Evolutionary conservation across 1,140 invertebrate genomes (phyloP).

Genomic region (Coelopa frigida): DNA sequence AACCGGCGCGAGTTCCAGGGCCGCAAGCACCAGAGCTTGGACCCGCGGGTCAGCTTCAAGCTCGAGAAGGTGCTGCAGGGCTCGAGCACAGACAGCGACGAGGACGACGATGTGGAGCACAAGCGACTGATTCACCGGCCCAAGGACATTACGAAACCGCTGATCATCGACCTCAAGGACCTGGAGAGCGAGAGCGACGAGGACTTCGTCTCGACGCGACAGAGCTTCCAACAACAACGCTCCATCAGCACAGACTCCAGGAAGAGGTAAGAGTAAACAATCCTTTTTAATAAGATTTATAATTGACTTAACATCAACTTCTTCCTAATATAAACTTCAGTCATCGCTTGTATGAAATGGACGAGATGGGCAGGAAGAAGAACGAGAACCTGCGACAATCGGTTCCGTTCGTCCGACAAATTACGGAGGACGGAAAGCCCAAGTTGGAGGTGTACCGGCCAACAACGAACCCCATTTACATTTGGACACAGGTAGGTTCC

Average conservation of each 20-base stretch:
- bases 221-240: slow-evolving; percentile 39
- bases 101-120: slow-evolving; percentile 40
- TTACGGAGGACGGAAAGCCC: slow-evolving; percentile 45
- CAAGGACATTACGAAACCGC: slow-evolving; percentile 43
- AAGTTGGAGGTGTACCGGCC: slow-evolving; percentile 45
- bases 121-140: slow-evolving; percentile 37
- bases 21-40: slow-evolving; percentile 43
- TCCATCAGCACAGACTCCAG: slow-evolving; percentile 43
- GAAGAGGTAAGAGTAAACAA: slow-evolving; percentile 37
- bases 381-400: slow-evolving; percentile 52
- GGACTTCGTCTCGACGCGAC: slow-evolving; percentile 31
- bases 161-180: slow-evolving; percentile 43
- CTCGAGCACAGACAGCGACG: slow-evolving; percentile 39
- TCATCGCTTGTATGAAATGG: slow-evolving; percentile 51
- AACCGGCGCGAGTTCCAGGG: slow-evolving; percentile 40
- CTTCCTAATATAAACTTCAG: no score
- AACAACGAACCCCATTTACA: slow-evolving; percentile 51
- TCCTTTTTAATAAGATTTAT: no score
- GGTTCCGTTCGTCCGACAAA: slow-evolving; percentile 52
- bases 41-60: slow-evolving; percentile 41
- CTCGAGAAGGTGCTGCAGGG: slow-evolving; percentile 38
- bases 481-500: slow-evolving; percentile 51
- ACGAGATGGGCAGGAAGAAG: slow-evolving; percentile 49
- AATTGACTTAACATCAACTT: no score
- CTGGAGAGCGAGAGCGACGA: slow-evolving; percentile 43